Evolutionary conservation across 2,888 invertebrate genomes (phyloP).

Genomic region (Pollenia amentaria): DNA sequence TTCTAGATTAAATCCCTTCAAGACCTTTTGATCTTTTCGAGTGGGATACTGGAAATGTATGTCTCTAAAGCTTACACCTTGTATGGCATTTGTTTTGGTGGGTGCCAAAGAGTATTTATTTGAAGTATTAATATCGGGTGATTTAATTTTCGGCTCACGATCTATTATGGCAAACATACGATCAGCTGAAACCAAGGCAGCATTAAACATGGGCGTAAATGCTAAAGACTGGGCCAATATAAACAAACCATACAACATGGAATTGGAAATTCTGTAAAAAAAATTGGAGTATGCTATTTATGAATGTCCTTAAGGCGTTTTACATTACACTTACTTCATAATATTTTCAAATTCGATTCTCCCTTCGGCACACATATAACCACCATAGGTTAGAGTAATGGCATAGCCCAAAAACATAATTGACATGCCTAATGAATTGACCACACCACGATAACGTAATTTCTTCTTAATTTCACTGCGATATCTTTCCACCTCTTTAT

Average conservation of each 20-base stretch:
- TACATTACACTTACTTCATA: slow-evolving; percentile 87
- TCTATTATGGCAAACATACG: slow-evolving; percentile 88
- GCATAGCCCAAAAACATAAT: slow-evolving; percentile 91
- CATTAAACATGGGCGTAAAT: slow-evolving; percentile 91
- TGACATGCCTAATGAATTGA: slow-evolving; percentile 90
- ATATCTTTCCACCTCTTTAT: slow-evolving; percentile 86
- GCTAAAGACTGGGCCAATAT: slow-evolving; percentile 92
- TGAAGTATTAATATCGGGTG: slow-evolving; percentile 83
- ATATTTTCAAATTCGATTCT: slow-evolving; percentile 88
- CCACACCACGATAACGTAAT: slow-evolving; percentile 88
- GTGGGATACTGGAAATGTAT: slow-evolving; percentile 93
- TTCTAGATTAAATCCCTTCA: slow-evolving; percentile 89
- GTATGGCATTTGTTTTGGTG: slow-evolving; percentile 84
- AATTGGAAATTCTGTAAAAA: slow-evolving; percentile 86
- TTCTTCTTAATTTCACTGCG: slow-evolving; percentile 86
- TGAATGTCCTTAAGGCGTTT: no score
- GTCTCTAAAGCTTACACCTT: slow-evolving; percentile 86
- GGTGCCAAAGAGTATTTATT: slow-evolving; percentile 83
- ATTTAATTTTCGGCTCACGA: slow-evolving; percentile 86
- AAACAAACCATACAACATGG: slow-evolving; percentile 91
- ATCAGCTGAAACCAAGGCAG: slow-evolving; percentile 89
- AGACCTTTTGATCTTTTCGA: slow-evolving; percentile 89
- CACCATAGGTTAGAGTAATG: slow-evolving; percentile 89
- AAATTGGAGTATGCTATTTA: not conserved
- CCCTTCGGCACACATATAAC: slow-evolving; percentile 88